Conservation (phyloP, 2,797 vertebrate species). For the Mycteria americana region DNA sequence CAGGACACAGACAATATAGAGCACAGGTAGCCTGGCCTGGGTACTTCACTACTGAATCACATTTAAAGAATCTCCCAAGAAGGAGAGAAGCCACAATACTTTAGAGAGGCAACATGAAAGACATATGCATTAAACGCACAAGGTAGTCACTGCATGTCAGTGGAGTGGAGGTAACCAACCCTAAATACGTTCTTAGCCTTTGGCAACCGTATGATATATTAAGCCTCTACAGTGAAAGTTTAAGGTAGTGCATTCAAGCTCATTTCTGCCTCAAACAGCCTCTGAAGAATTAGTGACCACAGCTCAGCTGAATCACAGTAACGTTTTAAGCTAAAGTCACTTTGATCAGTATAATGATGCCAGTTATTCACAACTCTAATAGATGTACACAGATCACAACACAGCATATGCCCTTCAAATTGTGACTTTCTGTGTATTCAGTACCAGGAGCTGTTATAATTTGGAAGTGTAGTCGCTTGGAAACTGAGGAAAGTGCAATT, state of each 20-base stretch:
- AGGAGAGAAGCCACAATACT: background rate
- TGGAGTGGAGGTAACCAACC: background rate
- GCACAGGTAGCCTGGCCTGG: background rate
- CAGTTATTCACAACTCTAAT: background rate
- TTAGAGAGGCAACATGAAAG: background rate
- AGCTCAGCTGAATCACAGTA: background rate
- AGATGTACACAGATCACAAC: background rate
- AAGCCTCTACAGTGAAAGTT: background rate
- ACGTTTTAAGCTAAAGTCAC: background rate
- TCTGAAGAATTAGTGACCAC: background rate
- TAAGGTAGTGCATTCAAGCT: background rate
- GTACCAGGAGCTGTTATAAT: background rate
- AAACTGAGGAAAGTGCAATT: background rate
- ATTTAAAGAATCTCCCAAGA: background rate
- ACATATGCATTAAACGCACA: accelerated
- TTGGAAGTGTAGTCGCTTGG: background rate
- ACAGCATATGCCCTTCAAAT: background rate
- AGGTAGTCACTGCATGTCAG: accelerated
- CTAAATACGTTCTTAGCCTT: background rate
- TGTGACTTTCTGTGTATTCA: background rate
- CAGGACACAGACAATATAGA: background rate
- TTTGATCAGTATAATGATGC: background rate
- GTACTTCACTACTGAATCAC: background rate
- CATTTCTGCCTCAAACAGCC: background rate
- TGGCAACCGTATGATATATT: background rate